phyloP scores from a whole-genome alignment of 2,113 vertebrate species.

The Raja brachyura region DNA sequence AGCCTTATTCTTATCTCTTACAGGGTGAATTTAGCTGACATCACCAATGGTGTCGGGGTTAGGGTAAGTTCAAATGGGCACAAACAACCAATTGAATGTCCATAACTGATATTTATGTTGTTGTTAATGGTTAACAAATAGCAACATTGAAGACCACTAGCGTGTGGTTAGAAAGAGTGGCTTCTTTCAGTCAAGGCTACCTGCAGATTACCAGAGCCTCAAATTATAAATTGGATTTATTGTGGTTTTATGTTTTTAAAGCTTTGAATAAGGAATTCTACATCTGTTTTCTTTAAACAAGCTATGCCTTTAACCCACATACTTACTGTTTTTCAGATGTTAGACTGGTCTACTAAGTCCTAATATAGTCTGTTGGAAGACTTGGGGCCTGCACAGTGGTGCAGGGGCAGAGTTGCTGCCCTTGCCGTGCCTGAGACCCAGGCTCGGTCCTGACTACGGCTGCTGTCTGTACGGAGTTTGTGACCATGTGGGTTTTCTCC shows the following conservation, averaged over 20 bases:
- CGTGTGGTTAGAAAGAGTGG: neutral
- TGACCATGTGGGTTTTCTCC: no score
- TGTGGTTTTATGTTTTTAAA: neutral
- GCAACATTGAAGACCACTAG: slow-evolving; percentile 19
- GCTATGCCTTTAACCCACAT: neutral
- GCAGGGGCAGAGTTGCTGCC: no score
- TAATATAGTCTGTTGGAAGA: no score
- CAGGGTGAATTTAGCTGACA: neutral
- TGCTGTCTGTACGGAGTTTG: no score
- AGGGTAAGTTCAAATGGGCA: neutral
- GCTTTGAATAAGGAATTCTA: neutral
- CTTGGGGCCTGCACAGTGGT: no score
- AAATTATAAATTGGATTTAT: neutral
- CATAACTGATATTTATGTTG: neutral
- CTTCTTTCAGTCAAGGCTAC: neutral
- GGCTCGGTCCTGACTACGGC: no score
- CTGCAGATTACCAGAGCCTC: neutral
- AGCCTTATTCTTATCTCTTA: neutral
- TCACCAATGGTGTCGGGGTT: slow-evolving; percentile 2
- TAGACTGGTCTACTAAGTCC: neutral
- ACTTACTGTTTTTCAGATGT: neutral
- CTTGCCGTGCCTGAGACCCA: no score
- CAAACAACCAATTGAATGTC: neutral
- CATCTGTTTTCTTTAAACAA: neutral
- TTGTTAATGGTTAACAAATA: slow-evolving; percentile 29